Conservation (phyloP, 2,113 vertebrate genomes). For the Clarias macrocephalus region DNA sequence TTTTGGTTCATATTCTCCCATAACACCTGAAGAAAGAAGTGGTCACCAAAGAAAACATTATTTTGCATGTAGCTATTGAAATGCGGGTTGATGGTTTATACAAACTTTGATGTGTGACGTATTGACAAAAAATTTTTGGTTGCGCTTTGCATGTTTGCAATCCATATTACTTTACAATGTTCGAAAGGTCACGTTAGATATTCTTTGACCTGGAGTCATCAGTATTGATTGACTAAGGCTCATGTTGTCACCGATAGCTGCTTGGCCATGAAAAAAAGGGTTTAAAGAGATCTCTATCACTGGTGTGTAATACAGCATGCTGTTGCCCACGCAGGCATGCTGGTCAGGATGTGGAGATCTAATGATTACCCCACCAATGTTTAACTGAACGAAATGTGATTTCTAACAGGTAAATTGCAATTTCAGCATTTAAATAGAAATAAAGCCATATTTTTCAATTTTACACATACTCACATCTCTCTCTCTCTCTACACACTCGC, state of each 20-base stretch:
- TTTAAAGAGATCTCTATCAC: conserved; percentile 75
- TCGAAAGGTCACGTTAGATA: conserved; percentile 16
- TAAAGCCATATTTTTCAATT: not conserved
- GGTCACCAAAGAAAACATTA: conserved; percentile 30
- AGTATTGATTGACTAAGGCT: conserved; percentile 61
- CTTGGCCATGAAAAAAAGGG: conserved; percentile 63
- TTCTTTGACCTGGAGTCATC: conserved; percentile 54
- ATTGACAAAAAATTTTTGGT: not conserved
- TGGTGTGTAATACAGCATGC: conserved; percentile 62
- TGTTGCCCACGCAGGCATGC: conserved; percentile 61
- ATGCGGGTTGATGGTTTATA: not conserved
- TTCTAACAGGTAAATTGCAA: conserved; percentile 19
- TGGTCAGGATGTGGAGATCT: conserved; percentile 64
- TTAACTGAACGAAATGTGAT: conserved; percentile 7
- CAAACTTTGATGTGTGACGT: not conserved
- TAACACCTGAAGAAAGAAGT: conserved; percentile 80
- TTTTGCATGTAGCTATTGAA: not conserved
- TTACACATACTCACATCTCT: too few species aligned
- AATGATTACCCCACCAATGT: conserved; percentile 57
- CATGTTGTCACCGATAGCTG: conserved; percentile 65
- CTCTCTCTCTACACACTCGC: too few species aligned
- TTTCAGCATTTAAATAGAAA: not conserved
- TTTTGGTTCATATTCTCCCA: conserved; percentile 99
- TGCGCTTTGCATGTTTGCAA: not conserved
- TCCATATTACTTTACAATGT: not conserved